These are phyloP conservation scores for Narcine bancroftii DNA, from an alignment of 2,113 vertebrate genomes.

Conservation along the genomic window DNA sequence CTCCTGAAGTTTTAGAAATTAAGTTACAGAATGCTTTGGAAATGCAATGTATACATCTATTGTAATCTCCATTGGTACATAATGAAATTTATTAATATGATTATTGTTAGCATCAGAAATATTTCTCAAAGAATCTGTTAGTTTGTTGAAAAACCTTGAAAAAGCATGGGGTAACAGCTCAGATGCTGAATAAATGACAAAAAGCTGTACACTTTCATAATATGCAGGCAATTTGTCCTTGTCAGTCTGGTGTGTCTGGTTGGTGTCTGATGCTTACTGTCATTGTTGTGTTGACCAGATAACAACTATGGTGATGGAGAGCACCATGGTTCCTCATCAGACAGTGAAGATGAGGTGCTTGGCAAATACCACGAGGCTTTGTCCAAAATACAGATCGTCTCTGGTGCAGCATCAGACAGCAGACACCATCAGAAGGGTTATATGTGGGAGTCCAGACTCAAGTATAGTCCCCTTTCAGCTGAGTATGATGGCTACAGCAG, in stretches of 20 bases:
- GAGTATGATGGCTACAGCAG: constrained; percentile 91
- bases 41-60: background rate
- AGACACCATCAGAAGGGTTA: constrained; percentile 64
- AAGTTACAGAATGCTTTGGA: background rate
- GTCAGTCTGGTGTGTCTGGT: constrained; percentile 5
- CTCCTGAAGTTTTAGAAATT: background rate
- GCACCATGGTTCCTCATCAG: constrained; percentile 80
- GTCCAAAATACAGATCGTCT: constrained; percentile 69
- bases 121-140: background rate
- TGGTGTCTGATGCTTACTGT: constrained; percentile 44
- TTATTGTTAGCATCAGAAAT: background rate
- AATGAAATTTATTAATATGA: background rate
- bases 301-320: constrained; percentile 71
- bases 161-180: background rate
- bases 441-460: constrained; percentile 80
- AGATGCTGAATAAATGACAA: background rate
- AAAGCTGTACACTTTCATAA: background rate
- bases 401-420: constrained; percentile 57
- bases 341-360: constrained; percentile 91
- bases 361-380: constrained; percentile 91
- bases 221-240: background rate
- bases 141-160: background rate
- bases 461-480: constrained; percentile 81
- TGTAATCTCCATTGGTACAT: background rate
- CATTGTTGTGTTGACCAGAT: constrained; percentile 60